A percentile compares a stretch with the other conserved stretches of the same genome.
phyloP scores from a whole-genome alignment of 2,113 vertebrate species.

The Leptodactylus fuscus region DNA sequence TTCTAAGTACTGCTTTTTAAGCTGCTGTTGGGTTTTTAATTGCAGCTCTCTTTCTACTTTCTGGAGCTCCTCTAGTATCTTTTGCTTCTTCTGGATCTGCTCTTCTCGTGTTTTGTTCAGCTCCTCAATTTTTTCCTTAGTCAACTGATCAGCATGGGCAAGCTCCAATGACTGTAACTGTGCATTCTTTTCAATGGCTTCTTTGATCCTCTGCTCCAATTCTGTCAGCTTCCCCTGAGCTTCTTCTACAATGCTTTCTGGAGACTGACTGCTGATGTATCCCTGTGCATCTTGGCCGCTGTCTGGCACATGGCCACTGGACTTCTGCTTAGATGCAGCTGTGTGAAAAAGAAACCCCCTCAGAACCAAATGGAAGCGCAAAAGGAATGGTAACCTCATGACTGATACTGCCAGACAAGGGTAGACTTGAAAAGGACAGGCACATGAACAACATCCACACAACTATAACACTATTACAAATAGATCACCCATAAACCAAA shows the following conservation, averaged over 20 bases:
- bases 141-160: slow-evolving; percentile 98
- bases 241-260: slow-evolving; percentile 99
- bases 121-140: slow-evolving; percentile 99
- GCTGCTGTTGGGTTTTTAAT: slow-evolving; percentile 98
- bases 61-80: slow-evolving; percentile 98
- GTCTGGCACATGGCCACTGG: slow-evolving; percentile 86
- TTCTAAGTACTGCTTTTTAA: slow-evolving; percentile 99
- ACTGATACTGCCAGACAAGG: slow-evolving; percentile 73
- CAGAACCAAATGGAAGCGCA: slow-evolving; percentile 80
- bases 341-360: slow-evolving; percentile 86
- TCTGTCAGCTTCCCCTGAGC: slow-evolving; percentile 99
- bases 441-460: slow-evolving; percentile 67
- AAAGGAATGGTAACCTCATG: slow-evolving; percentile 78
- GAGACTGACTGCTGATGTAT: slow-evolving; percentile 91
- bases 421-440: slow-evolving; percentile 67
- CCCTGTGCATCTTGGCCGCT: slow-evolving; percentile 85
- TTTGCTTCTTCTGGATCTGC: slow-evolving; percentile 99
- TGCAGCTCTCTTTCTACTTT: slow-evolving; percentile 98
- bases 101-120: slow-evolving; percentile 98
- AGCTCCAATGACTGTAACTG: slow-evolving; percentile 97
- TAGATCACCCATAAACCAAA: not conserved
- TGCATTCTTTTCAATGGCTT: slow-evolving; percentile 97
- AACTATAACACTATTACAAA: slow-evolving; percentile 63
- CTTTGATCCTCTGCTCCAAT: slow-evolving; percentile 97
- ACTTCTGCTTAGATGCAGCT: slow-evolving; percentile 96